Percentiles rank a stretch among this genome's conserved stretches.
These are phyloP conservation scores for Popillia japonica DNA, from an alignment of 1,140 invertebrate genomes.

Conservation along the genomic window DNA sequence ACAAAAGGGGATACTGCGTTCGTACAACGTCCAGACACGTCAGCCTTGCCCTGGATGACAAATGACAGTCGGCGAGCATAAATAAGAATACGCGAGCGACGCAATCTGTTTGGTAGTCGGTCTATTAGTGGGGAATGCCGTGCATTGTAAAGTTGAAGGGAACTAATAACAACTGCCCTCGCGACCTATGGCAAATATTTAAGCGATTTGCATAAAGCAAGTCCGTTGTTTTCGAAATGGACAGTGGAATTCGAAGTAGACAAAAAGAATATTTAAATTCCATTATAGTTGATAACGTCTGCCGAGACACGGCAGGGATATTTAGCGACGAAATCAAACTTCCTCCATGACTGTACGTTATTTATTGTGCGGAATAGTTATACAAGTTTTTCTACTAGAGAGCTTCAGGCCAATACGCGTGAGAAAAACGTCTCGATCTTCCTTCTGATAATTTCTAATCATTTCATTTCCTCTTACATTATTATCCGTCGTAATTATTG, in stretches of 20 bases:
- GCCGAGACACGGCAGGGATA: no score
- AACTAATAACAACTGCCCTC: conserved; percentile 42
- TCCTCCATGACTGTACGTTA: no score
- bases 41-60: conserved; percentile 44
- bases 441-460: no score
- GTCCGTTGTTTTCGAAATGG: conserved; percentile 9
- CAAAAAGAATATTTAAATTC: not conserved
- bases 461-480: no score
- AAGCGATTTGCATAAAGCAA: conserved; percentile 42
- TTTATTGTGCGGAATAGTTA: no score
- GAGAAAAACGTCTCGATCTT: no score
- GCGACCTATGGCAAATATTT: conserved; percentile 43
- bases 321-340: no score
- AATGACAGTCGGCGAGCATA: conserved; percentile 51
- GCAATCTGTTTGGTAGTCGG: conserved; percentile 56
- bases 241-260: conserved; percentile 14
- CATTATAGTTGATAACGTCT: not conserved
- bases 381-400: no score
- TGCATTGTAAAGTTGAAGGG: conserved; percentile 50
- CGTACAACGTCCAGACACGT: not conserved
- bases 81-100: conserved; percentile 54
- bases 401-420: no score
- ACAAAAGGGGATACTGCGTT: conserved; percentile 6
- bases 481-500: no score
- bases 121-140: conserved; percentile 56